Evolutionary conservation across 2,113 vertebrate genomes (phyloP).

Genomic region (Ondatra zibethicus): DNA sequence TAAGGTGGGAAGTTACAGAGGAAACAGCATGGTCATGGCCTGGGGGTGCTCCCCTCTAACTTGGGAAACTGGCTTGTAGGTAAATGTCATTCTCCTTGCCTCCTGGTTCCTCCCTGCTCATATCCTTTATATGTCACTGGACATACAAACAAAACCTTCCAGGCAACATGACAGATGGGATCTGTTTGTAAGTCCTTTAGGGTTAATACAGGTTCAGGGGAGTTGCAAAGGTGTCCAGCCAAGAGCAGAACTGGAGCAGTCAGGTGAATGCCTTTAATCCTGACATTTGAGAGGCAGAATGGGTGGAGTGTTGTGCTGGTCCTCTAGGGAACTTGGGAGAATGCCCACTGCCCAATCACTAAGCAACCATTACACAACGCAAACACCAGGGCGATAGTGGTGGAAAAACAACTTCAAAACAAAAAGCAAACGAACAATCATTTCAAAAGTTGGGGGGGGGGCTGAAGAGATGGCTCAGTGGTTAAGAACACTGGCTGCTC

Average conservation of each 20-base stretch:
- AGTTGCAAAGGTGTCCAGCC: background rate
- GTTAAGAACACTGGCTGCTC: background rate
- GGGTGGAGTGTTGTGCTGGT: background rate
- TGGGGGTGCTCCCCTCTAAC: background rate
- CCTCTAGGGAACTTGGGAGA: background rate
- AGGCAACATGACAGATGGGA: background rate
- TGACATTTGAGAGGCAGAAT: background rate
- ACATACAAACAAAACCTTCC: background rate
- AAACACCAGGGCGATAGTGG: background rate
- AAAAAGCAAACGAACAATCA: background rate
- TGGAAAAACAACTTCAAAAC: background rate
- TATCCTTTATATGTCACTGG: background rate
- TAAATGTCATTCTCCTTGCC: background rate
- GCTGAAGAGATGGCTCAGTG: background rate
- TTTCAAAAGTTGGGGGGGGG: background rate
- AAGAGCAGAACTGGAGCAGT: background rate
- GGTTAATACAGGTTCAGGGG: background rate
- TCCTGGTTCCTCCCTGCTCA: background rate
- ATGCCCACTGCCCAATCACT: background rate
- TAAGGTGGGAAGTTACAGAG: background rate
- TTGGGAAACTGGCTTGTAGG: background rate
- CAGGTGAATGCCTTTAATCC: background rate
- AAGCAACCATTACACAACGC: background rate
- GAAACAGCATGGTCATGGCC: accelerated
- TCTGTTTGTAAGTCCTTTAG: background rate